Evolutionary conservation across 1,140 invertebrate genomes (phyloP), one percentile per base, ranked within the genome.

Genomic region (Drosophila burlai): DNA sequence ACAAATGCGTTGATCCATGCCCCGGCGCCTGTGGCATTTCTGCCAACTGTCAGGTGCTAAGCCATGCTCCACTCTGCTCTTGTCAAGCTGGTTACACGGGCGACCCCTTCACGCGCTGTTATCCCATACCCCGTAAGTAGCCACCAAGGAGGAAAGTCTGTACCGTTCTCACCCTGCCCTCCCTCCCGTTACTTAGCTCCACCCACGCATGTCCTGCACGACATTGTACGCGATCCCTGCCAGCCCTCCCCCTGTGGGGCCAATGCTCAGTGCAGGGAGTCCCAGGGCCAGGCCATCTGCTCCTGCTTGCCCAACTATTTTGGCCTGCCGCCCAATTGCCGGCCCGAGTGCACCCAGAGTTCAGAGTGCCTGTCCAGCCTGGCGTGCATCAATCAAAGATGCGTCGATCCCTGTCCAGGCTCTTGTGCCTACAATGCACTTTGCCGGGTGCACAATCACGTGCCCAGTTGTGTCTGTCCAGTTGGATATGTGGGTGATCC

Each of bases 1-100:
- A 95, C 69, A 96, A 96, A 90, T 97, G 96, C 85, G 91, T 94
- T 52, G 95, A 97, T 92, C 96, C 96, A n/a, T 97, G 96, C 84
- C 95, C 95, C 11, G 96, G 96, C 49, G 94, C 93, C 21, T 96
- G 95, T 91, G 95, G 95, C 13, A 80, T 74, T 18, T 94, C 94
- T 78, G 94, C 95, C 6, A 86, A 93, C 62, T 96, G 95, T 73
- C 92, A 93, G 62, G 95, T 94, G 4, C 91, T 93, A 15, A 95
- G 95, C 82, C 95, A 96, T 83, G 94, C 93, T 29, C 94, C 95
- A 16, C 93, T 95, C 40, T 96, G 95, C 80, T 93, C 94, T 40
- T 96, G 96, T 83, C 93, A 94, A 42, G 61, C 91, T 10, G 95
- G 95, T 54, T 95, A 94, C 77, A 94, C 94, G 52, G 95, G 96